Conservation (phyloP, 2,113 vertebrate genomes). For the Rhynchomys soricoides region DNA sequence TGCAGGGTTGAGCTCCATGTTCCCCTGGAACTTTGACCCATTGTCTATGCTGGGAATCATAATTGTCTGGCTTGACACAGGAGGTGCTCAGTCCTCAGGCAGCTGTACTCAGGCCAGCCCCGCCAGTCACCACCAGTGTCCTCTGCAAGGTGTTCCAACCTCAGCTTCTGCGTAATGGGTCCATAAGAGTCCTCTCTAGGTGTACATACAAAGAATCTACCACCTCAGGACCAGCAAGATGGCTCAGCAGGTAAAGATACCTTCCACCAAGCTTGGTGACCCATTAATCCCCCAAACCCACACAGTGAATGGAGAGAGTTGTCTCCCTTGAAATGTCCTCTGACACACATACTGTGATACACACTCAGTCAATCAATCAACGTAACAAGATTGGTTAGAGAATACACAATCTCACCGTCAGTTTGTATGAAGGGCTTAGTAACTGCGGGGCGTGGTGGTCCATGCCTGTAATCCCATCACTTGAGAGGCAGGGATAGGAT, state of each 20-base stretch:
- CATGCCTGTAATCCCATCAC: not conserved
- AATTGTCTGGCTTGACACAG: not conserved
- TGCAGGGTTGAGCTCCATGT: not conserved
- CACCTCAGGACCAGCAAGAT: not conserved
- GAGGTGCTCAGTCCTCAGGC: not conserved
- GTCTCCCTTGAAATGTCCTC: not conserved
- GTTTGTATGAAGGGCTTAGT: not conserved
- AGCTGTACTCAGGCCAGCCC: not conserved
- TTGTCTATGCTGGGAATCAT: not conserved
- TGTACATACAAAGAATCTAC: not conserved
- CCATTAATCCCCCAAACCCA: not conserved
- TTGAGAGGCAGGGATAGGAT: not conserved
- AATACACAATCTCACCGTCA: not conserved
- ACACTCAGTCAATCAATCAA: not conserved
- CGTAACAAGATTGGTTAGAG: not conserved
- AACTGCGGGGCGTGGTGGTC: not conserved
- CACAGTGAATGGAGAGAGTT: not conserved
- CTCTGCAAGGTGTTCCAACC: not conserved
- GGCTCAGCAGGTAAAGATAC: not conserved
- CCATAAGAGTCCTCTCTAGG: not conserved
- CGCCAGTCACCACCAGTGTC: not conserved
- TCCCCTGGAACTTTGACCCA: too few relatives aligned
- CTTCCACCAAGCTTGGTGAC: not conserved
- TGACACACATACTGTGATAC: not conserved
- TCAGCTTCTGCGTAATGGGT: not conserved